Evolutionary conservation across 2,888 invertebrate species (phyloP).

Genomic region (Dicyrtomina minuta): DNA sequence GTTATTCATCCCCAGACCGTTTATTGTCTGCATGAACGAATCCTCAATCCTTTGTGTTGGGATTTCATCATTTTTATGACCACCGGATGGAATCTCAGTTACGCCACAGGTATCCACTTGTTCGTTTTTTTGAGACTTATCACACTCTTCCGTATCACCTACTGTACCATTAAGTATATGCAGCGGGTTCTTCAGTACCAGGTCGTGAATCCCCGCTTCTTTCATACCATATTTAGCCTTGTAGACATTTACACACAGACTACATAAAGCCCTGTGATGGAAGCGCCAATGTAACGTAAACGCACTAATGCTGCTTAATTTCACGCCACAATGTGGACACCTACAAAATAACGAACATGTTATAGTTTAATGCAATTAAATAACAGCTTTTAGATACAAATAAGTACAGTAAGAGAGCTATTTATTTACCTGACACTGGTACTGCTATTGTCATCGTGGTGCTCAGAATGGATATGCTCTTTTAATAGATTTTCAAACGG

Average conservation of each 20-base stretch:
- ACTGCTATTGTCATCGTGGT: conserved; percentile 28
- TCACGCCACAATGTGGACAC: conserved; percentile 55
- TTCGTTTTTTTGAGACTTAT: conserved; percentile 6
- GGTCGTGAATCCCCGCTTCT: conserved; percentile 51
- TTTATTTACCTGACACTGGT: conserved; percentile 15
- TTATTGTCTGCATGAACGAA: conserved; percentile 9
- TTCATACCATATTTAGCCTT: conserved; percentile 49
- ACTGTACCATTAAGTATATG: conserved; percentile 7
- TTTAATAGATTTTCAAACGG: conserved; percentile 54
- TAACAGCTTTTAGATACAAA: background rate
- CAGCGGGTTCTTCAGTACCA: conserved; percentile 22
- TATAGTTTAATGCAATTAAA: background rate
- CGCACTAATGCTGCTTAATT: conserved; percentile 45
- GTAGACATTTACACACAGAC: conserved; percentile 51
- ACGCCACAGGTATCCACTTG: no score
- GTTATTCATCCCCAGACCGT: conserved; percentile 20
- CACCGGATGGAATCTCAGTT: background rate
- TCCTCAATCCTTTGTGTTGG: conserved; percentile 4
- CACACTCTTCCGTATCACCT: conserved; percentile 13
- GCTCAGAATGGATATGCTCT: conserved; percentile 53
- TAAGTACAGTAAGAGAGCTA: no score
- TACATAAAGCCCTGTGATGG: conserved; percentile 54
- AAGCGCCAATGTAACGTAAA: conserved; percentile 53
- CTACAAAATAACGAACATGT: conserved; percentile 35
- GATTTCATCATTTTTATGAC: conserved; percentile 6